Conservation (phyloP, 2,113 vertebrate species). For the Erythrolamprus reginae region DNA sequence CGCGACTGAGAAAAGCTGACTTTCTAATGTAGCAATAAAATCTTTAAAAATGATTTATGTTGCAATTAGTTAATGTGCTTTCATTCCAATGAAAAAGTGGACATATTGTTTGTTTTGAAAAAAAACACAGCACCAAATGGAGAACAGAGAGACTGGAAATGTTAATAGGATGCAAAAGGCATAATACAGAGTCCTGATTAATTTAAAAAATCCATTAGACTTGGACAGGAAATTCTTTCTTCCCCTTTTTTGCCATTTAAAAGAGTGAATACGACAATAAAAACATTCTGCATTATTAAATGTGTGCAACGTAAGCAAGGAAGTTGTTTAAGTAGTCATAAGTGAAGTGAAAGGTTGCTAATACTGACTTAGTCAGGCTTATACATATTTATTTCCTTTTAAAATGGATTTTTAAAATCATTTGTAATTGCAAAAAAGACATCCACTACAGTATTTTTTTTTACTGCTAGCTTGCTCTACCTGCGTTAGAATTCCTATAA, state of each 20-base stretch:
- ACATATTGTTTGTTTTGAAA: background rate
- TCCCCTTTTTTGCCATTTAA: background rate
- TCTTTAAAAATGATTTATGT: background rate
- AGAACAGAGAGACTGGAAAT: background rate
- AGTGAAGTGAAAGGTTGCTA: background rate
- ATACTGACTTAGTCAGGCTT: background rate
- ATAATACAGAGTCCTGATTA: background rate
- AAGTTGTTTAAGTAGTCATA: slow-evolving; percentile 3
- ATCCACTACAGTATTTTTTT: background rate
- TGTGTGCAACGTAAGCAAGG: background rate
- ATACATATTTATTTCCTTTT: background rate
- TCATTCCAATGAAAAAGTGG: background rate
- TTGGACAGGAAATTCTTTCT: background rate
- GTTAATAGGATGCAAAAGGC: slow-evolving; percentile 16
- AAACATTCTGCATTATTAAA: slow-evolving; percentile 2
- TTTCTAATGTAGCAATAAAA: background rate
- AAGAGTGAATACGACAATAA: background rate
- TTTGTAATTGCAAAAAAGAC: background rate
- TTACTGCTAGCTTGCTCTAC: background rate
- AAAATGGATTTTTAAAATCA: background rate
- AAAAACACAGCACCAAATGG: background rate
- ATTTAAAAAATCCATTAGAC: background rate
- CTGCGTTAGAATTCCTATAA: background rate
- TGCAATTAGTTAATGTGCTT: background rate
- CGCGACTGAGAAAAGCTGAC: background rate